Evolutionary conservation across 2,888 invertebrate genomes (phyloP).

Genomic region (Kuschelorhynchus macadamiae): DNA sequence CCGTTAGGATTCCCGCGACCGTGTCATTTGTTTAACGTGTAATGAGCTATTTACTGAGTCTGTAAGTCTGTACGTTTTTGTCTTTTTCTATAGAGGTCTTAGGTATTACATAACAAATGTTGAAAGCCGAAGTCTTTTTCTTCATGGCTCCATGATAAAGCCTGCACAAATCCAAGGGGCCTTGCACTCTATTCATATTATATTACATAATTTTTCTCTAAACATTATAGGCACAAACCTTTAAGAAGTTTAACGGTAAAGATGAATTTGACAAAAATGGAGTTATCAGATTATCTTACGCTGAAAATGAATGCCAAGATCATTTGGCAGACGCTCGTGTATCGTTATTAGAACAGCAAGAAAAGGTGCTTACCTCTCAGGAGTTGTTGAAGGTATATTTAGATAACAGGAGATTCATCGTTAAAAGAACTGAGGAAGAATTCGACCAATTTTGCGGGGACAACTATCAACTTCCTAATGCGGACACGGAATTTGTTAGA

Average conservation of each 20-base stretch:
- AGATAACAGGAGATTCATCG: conserved; percentile 56
- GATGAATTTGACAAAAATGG: conserved; percentile 43
- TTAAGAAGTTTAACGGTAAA: conserved; percentile 45
- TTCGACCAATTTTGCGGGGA: conserved; percentile 62
- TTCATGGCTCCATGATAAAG: too few relatives aligned
- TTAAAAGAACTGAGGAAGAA: conserved; percentile 57
- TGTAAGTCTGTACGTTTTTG: too few relatives aligned
- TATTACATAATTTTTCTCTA: too few relatives aligned
- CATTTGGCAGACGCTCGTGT: conserved; percentile 53
- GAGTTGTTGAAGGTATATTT: conserved; percentile 58
- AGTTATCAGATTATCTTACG: conserved; percentile 35
- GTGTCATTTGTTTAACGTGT: too few relatives aligned
- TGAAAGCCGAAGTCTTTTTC: too few relatives aligned
- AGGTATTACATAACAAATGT: too few relatives aligned
- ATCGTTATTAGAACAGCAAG: conserved; percentile 59
- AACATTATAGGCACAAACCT: conserved; percentile 52
- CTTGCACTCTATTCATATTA: too few relatives aligned
- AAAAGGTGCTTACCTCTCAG: conserved; percentile 60
- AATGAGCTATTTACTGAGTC: too few relatives aligned
- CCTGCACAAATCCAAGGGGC: too few relatives aligned
- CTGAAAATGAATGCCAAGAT: conserved; percentile 48
- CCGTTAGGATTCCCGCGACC: too few relatives aligned
- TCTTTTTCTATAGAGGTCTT: too few relatives aligned
- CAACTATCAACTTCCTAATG: conserved; percentile 53
- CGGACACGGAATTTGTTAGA: conserved; percentile 36